These are phyloP conservation scores for Progne subis DNA, from an alignment of 2,113 vertebrate species.

Conservation along the genomic window DNA sequence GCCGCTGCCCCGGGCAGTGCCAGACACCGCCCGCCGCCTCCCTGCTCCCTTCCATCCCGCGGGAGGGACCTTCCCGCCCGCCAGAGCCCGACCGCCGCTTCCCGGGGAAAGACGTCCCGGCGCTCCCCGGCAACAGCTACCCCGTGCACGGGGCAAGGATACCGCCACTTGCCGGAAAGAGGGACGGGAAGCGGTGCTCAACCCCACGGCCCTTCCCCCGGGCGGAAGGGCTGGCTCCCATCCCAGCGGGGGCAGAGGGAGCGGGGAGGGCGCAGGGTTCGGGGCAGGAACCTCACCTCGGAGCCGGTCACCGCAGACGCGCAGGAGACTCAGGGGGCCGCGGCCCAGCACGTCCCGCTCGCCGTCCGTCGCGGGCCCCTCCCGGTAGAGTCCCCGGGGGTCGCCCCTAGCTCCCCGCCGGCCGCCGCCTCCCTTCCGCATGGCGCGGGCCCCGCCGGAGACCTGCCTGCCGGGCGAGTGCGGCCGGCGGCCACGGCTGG, in stretches of 20 bases:
- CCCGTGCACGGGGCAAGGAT: not conserved
- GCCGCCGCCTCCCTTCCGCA: not conserved
- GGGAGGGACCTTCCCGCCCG: not conserved
- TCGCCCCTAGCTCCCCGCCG: not conserved
- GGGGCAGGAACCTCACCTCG: not conserved
- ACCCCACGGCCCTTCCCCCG: not conserved
- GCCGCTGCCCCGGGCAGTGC: not conserved
- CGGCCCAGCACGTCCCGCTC: not conserved
- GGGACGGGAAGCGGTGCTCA: not conserved
- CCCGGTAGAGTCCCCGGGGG: not conserved
- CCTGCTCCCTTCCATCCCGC: not conserved
- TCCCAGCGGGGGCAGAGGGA: not conserved
- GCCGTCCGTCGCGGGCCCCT: not conserved
- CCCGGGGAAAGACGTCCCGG: not conserved
- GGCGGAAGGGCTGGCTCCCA: not conserved
- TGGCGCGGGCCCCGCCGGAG: slow-evolving; percentile 10
- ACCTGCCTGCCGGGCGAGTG: not conserved
- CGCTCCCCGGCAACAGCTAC: not conserved
- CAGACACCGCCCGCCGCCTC: not conserved
- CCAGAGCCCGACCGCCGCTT: not conserved
- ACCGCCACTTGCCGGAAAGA: not conserved
- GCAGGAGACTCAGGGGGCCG: not conserved
- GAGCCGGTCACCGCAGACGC: not conserved
- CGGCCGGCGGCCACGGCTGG: not conserved
- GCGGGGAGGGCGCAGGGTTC: not conserved